These are phyloP conservation scores for Myocastor coypus DNA, from an alignment of 2,113 vertebrate species.

Conservation along the genomic window DNA sequence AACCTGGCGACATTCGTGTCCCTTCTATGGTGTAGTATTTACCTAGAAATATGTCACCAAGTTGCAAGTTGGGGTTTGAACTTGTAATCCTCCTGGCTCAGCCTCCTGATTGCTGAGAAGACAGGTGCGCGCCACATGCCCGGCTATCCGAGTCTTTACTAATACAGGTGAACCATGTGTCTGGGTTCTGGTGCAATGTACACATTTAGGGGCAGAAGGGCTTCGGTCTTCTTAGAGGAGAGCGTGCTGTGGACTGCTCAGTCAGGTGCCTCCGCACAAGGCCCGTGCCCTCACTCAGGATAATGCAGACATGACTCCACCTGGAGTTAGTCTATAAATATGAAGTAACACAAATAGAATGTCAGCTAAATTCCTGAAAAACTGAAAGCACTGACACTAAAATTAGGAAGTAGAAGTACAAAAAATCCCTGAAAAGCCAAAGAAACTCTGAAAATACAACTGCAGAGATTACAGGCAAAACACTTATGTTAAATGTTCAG, in stretches of 20 bases:
- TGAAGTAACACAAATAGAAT: not conserved
- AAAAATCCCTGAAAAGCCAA: not conserved
- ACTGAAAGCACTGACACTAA: not conserved
- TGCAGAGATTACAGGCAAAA: not conserved
- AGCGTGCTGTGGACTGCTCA: not conserved
- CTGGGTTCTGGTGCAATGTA: not conserved
- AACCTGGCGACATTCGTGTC: too few species aligned
- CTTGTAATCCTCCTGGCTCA: not conserved
- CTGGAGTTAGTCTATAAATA: slow-evolving; percentile 5
- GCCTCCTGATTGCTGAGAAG: not conserved
- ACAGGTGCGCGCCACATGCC: not conserved
- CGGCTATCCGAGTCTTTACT: not conserved
- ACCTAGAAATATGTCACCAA: not conserved
- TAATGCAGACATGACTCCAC: not conserved
- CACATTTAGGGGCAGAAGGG: not conserved
- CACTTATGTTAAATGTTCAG: not conserved
- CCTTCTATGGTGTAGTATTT: not conserved
- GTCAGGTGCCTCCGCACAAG: not conserved
- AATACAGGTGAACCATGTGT: not conserved
- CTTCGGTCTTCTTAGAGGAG: not conserved
- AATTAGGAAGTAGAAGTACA: not conserved
- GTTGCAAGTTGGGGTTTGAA: not conserved
- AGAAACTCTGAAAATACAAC: not conserved
- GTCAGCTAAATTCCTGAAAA: not conserved
- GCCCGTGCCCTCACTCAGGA: not conserved